Conservation (phyloP, 1,140 invertebrate genomes). For the Batillaria attramentaria region DNA sequence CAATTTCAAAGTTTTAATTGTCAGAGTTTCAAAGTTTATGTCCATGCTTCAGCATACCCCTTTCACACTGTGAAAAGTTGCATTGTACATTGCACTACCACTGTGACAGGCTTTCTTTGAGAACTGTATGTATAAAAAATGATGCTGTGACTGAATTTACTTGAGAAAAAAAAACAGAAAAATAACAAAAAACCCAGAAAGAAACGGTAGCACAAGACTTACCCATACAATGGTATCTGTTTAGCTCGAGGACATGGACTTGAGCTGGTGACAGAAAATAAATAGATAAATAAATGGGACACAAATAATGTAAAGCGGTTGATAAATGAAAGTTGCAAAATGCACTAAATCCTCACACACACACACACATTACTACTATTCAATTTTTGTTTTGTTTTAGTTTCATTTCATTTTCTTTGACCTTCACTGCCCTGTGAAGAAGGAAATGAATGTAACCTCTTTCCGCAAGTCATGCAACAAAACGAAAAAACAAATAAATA, state of each 20-base stretch:
- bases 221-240: constrained; percentile 64
- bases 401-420: not conserved
- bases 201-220: constrained; percentile 19
- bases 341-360: too few species aligned
- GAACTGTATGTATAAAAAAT: not conserved
- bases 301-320: too few species aligned
- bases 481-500: not conserved
- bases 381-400: too few species aligned
- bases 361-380: too few species aligned
- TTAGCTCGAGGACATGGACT: constrained; percentile 54
- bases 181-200: not conserved
- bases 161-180: not conserved
- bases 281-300: not conserved
- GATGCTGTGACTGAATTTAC: not conserved
- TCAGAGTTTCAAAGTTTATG: too few species aligned
- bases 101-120: too few species aligned
- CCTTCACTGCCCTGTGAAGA: not conserved
- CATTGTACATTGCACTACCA: not conserved
- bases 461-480: too few species aligned
- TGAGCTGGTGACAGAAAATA: constrained; percentile 49
- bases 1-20: not conserved
- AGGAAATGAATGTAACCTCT: not conserved
- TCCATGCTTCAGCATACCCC: too few species aligned
- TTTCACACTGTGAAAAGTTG: not conserved
- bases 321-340: too few species aligned